phyloP scores from a whole-genome alignment of 1,140 invertebrate genomes.

The Lordiphosa collinella region DNA sequence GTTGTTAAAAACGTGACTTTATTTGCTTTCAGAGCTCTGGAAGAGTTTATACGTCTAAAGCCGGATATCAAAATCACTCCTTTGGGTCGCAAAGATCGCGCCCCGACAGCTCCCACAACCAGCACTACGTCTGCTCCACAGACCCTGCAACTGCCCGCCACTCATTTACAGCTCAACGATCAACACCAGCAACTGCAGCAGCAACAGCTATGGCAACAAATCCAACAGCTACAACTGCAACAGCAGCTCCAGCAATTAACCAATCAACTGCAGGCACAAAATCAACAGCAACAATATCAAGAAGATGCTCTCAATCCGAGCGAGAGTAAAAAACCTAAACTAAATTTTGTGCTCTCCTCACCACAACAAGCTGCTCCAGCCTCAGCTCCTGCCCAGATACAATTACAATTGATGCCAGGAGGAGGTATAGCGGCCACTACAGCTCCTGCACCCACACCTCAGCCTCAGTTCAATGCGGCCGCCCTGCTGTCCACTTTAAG shows the following conservation, averaged over 20 bases:
- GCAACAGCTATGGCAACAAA: conserved; percentile 47
- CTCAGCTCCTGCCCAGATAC: conserved; percentile 63
- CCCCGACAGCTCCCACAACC: neutral
- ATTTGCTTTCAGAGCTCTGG: conserved; percentile 56
- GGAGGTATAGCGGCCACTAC: conserved; percentile 13
- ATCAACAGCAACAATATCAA: conserved; percentile 21
- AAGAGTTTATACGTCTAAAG: conserved; percentile 80
- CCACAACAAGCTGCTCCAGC: conserved; percentile 8
- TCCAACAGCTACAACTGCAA: conserved; percentile 52
- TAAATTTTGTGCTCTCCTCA: conserved; percentile 72
- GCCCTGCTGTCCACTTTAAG: conserved; percentile 43
- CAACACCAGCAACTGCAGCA: conserved; percentile 17
- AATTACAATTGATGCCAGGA: conserved; percentile 69
- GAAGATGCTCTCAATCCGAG: conserved; percentile 27
- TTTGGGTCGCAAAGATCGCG: conserved; percentile 47
- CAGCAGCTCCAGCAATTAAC: conserved; percentile 61
- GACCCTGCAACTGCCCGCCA: conserved; percentile 24
- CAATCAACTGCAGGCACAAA: conserved; percentile 45
- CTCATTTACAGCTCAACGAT: conserved; percentile 49
- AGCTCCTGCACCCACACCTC: neutral
- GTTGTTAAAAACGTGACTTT: too few species aligned
- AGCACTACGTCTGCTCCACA: conserved; percentile 10
- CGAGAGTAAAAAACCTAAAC: conserved; percentile 80
- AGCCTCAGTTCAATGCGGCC: conserved; percentile 53
- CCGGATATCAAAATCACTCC: conserved; percentile 80